Base-by-base conservation (phyloP, 1,140 invertebrate species). In the Drosophila lacertosa region DNA sequence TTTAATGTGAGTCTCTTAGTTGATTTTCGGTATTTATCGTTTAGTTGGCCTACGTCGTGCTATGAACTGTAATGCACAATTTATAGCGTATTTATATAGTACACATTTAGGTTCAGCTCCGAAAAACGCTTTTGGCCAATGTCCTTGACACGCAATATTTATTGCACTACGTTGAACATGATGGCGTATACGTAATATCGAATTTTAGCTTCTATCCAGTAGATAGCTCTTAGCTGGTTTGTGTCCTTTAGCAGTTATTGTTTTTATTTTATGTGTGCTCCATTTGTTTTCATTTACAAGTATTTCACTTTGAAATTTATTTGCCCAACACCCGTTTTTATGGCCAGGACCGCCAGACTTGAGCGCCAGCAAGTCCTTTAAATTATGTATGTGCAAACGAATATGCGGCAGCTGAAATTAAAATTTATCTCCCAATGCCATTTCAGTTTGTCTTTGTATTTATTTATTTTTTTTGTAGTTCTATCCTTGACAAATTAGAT, bases 251-350 rank as follows among this genome's bases (percentile, higher is more conserved):
- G 44, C 62, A 63, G 60, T 54, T 58, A 76, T 76, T 84, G 77
- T 86, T 74, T 39, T 59, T 47, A 37, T 50, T 55, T 40, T 47
- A 16, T 73, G 44, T 80, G 68, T 62, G 48, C 74, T 74, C 84
- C 82, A 86, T 86, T 86, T 86, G 81, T 86, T 86, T 86, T 86
- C 81, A 86, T 86, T 86, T 88, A 81, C 81, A 86, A 86, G 81
- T 86, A 86, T 86, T 86, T 88, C 81, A 77, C 82, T 86, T 65
- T 88, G 76, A 77, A 86, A 86, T 86, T 81, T 86, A 88, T 86
- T 88, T 86, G 58, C 62, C 74, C 58, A 71, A 57, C 81, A 77
- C 82, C 74, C 81, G 81, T 81, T 86, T 86, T 86, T 86, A 86
- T 86, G 81, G 81, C 82, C 80, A 60, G 66, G 63, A n/a, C n/a